These are phyloP conservation scores for Strigops habroptila DNA, from an alignment of 2,113 vertebrate species.

Conservation along the genomic window DNA sequence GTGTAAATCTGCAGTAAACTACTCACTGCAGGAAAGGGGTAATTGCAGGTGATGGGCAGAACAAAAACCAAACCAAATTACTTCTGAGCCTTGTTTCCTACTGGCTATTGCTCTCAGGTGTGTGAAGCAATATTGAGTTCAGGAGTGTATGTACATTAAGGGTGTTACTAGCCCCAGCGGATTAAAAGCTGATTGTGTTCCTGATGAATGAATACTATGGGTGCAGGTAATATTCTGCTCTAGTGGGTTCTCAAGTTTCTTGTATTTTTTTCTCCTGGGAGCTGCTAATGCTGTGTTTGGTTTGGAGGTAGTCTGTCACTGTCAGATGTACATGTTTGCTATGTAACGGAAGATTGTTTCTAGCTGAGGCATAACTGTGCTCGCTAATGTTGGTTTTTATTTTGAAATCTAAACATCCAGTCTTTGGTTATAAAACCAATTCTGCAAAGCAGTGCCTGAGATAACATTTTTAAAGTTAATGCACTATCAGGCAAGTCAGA, in stretches of 20 bases:
- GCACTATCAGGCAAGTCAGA: background rate
- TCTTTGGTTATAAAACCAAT: background rate
- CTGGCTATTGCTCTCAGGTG: background rate
- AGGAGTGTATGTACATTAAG: background rate
- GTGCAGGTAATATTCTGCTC: background rate
- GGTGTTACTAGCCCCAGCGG: background rate
- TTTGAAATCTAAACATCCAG: constrained; percentile 11
- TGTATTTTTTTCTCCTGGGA: background rate
- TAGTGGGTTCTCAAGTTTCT: rapidly evolving
- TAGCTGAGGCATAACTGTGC: background rate
- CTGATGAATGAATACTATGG: background rate
- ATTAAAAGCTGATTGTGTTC: background rate
- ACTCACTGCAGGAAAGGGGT: background rate
- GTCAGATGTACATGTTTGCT: background rate
- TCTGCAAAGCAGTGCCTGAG: background rate
- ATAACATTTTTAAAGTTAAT: background rate
- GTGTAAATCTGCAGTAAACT: background rate
- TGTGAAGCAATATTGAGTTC: background rate
- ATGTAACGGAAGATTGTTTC: background rate
- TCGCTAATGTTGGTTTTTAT: background rate
- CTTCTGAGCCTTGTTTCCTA: background rate
- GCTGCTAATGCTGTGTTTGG: background rate
- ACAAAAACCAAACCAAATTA: background rate
- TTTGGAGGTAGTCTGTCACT: background rate
- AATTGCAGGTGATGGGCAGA: background rate